Conservation (phyloP, 2,797 vertebrate genomes). For the Merluccius polli region DNA sequence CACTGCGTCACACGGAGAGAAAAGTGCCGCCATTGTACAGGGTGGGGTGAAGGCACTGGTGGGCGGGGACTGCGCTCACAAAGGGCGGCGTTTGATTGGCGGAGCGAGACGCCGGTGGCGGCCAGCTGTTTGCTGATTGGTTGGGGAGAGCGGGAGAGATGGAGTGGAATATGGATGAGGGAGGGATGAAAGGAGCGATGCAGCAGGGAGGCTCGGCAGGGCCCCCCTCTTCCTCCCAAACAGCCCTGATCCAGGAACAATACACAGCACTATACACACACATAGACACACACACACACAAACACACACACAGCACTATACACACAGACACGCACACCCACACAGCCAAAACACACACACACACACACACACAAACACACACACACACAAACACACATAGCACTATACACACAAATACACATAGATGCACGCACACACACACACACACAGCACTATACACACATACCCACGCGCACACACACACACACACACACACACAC, state of each 20-base stretch:
- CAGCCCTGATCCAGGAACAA: slow-evolving; percentile 57
- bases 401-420: too few species aligned
- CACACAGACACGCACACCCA: too few species aligned
- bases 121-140: slow-evolving; percentile 60
- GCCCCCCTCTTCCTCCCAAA: slow-evolving; percentile 45
- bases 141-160: slow-evolving; percentile 36
- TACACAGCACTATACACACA: slow-evolving; percentile 37
- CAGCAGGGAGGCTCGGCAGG: slow-evolving; percentile 38
- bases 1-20: slow-evolving; percentile 72
- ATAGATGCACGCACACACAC: too few species aligned
- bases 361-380: too few species aligned
- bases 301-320: too few species aligned
- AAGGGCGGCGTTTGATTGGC: slow-evolving; percentile 61
- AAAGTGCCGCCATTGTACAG: slow-evolving; percentile 57
- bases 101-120: slow-evolving; percentile 45
- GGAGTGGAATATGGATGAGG: slow-evolving; percentile 75
- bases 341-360: too few species aligned
- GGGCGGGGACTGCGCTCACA: slow-evolving; percentile 50
- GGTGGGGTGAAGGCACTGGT: slow-evolving; percentile 58
- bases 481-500: too few species aligned
- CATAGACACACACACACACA: too few species aligned
- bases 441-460: too few species aligned
- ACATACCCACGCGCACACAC: too few species aligned
- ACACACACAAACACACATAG: too few species aligned
- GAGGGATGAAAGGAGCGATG: slow-evolving; percentile 64